These are phyloP conservation scores for Oreochromis grahami DNA, from an alignment of 2,797 vertebrate species.

Conservation along the genomic window DNA sequence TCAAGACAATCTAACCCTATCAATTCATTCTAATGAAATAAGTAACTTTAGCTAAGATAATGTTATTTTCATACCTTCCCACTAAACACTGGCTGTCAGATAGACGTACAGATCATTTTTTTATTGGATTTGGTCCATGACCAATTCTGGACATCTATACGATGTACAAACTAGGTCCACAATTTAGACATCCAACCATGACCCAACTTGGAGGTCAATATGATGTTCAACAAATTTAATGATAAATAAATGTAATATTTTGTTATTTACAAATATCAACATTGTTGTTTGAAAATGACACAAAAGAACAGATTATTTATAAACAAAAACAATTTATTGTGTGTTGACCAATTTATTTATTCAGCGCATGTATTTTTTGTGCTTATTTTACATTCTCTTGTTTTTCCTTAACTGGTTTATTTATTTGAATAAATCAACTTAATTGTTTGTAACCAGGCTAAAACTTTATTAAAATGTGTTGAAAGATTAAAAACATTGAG, in stretches of 20 bases:
- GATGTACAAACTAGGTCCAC: too few relatives aligned
- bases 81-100: not conserved
- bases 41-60: not conserved
- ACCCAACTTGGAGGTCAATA: too few relatives aligned
- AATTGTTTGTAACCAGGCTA: not conserved
- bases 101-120: not conserved
- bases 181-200: too few relatives aligned
- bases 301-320: not conserved
- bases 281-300: not conserved
- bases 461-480: not conserved
- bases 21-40: not conserved
- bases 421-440: not conserved
- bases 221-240: too few relatives aligned
- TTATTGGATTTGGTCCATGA: not conserved
- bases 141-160: too few relatives aligned
- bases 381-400: not conserved
- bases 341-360: not conserved
- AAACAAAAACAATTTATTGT: not conserved
- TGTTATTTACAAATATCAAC: not conserved
- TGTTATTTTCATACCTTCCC: fast-evolving
- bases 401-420: not conserved
- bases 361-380: not conserved
- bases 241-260: not conserved
- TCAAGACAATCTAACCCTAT: not conserved
- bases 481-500: not conserved